Base-by-base conservation (phyloP, 1,140 invertebrate genomes). In the Goniozus legneri region DNA sequence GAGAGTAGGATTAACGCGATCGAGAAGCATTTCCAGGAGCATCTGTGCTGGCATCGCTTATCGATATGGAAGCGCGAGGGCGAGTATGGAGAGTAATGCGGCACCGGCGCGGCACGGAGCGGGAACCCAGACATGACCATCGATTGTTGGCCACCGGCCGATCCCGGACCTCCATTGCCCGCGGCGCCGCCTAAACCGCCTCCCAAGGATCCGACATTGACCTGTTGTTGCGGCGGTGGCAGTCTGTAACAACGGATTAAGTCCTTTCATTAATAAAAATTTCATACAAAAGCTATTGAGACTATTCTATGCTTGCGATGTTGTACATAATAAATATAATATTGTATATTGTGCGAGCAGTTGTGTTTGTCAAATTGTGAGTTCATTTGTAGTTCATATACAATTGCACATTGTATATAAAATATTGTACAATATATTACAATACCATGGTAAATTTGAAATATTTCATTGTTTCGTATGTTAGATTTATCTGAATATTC, bases 11-110 rank as follows among this genome's bases (percentile, higher is more conserved):
- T 92, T 74, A 96, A 85, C 52, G 87, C 84, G 72, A 96, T 89
- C 68, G 89, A 89, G 67, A 91, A 85, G 76, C 92, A 95, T 76
- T 93, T 93, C 94, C 94, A 97, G 62, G 91, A 92, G 80, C 92
- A 96, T 50, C 89, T 81, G 65, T 92, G 88, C 64, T 91, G 88
- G 75, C 91, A 92, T 50, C 90, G 83, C 75, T 95, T 94, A 77
- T 93, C 89, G 78, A 95, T 90, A 78, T 92, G 89, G 79, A 95
- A 93, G 67, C 92, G 86, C 53, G 92, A 92, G 64, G 89, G 89
- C 52, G 89, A 92, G 76, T 89, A 90, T 55, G 85, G 81, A 56
- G 87, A 84, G 79, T 92, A 88, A 62, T 89, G 83, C 37, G 86
- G 84, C 56, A 85, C 82, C 40, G 83, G 80, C 52, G 84, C 81